Conservation (phyloP, 1,140 invertebrate genomes). For the Lucilia cuprina region DNA sequence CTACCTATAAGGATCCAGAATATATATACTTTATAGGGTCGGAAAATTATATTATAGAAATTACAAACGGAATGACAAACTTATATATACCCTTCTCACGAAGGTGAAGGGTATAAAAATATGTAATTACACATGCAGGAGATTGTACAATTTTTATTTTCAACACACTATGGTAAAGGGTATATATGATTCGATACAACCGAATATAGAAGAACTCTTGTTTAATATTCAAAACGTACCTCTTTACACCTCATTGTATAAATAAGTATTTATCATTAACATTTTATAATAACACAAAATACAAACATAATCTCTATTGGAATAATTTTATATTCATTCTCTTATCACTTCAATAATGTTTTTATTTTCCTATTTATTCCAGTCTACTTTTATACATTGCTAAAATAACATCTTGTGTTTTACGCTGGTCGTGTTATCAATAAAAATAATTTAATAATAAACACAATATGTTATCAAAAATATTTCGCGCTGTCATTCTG, state of each 20-base stretch:
- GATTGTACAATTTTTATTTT: too few relatives aligned
- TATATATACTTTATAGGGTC: too few relatives aligned
- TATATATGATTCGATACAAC: too few relatives aligned
- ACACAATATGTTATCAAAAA: slow-evolving; percentile 55
- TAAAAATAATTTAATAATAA: background rate
- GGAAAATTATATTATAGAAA: too few relatives aligned
- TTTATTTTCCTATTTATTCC: slow-evolving; percentile 24
- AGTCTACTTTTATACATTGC: slow-evolving; percentile 5
- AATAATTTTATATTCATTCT: background rate
- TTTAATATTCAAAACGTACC: background rate
- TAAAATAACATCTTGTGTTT: background rate
- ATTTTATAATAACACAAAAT: background rate
- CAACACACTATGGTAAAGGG: too few relatives aligned
- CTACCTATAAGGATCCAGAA: too few relatives aligned
- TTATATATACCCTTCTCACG: too few relatives aligned
- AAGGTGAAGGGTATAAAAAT: too few relatives aligned
- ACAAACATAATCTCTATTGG: background rate
- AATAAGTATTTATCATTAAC: too few relatives aligned
- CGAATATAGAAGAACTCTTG: too few relatives aligned
- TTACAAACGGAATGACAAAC: too few relatives aligned
- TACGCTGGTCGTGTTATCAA: background rate
- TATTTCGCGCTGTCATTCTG: slow-evolving; percentile 61
- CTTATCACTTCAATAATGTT: slow-evolving; percentile 33
- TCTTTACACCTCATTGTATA: background rate
- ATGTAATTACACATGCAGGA: too few relatives aligned